Percentiles rank a stretch among this genome's conserved stretches.
Conservation (phyloP, 2,888 invertebrate species). For the Himalopsyche tibetana region DNA sequence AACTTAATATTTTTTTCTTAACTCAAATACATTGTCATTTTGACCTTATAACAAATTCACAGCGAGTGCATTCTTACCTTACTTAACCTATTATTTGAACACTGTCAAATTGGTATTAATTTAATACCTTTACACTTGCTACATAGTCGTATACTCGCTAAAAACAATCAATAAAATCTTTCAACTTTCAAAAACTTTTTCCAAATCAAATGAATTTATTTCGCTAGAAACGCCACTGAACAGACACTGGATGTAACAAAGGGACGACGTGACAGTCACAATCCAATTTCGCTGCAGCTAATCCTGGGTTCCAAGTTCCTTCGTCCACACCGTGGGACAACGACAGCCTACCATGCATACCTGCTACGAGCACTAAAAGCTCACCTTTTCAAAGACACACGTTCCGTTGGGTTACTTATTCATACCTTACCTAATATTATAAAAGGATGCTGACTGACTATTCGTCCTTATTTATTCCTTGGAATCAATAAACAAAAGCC, state of each 20-base stretch:
- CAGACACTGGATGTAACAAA: conserved; percentile 27
- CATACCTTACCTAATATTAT: conserved; percentile 40
- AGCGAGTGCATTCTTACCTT: too few species aligned
- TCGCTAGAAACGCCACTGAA: conserved; percentile 14
- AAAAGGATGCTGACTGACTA: conserved; percentile 36
- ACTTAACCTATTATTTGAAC: too few species aligned
- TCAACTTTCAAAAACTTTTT: too few species aligned
- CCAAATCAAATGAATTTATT: too few species aligned
- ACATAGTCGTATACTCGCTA: too few species aligned
- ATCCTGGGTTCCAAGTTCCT: conserved; percentile 49
- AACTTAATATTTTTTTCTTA: too few species aligned
- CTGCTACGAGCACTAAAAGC: conserved; percentile 23
- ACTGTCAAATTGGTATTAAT: too few species aligned
- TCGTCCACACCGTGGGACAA: conserved; percentile 44
- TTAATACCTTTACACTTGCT: too few species aligned
- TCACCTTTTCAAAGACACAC: conserved; percentile 43
- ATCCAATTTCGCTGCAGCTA: conserved; percentile 60
- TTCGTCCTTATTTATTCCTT: conserved; percentile 38
- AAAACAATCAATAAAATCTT: too few species aligned
- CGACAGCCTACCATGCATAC: conserved; percentile 44
- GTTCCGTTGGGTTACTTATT: conserved; percentile 40
- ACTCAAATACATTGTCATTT: too few species aligned
- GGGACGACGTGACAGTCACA: conserved; percentile 59
- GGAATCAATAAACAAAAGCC: conserved; percentile 24
- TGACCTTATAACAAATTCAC: too few species aligned